phyloP scores from a whole-genome alignment of 2,888 invertebrate genomes.

The Tenthredo notha region DNA sequence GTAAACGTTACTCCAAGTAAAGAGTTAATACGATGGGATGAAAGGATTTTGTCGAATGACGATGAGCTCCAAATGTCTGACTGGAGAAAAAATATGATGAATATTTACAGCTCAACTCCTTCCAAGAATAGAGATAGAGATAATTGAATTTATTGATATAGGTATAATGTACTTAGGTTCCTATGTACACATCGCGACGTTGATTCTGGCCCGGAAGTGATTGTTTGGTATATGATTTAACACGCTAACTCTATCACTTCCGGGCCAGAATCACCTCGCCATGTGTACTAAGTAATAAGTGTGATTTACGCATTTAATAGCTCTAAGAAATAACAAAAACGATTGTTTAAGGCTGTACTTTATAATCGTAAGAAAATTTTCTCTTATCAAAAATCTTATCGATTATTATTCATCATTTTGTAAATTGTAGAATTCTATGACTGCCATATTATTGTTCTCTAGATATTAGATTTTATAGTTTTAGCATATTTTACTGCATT shows the following conservation, averaged over 20 bases:
- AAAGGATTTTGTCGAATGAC: constrained; percentile 63
- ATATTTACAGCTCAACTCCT: constrained; percentile 73
- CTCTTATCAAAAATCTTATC: not conserved
- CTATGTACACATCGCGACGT: too few relatives aligned
- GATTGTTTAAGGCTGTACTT: not conserved
- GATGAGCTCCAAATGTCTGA: constrained; percentile 67
- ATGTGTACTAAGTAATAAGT: not conserved
- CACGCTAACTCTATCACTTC: too few relatives aligned
- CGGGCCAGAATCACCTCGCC: too few relatives aligned
- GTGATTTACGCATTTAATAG: not conserved
- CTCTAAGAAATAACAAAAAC: not conserved
- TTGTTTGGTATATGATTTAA: too few relatives aligned
- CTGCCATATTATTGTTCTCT: constrained; percentile 32
- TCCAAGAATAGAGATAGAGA: constrained; percentile 67
- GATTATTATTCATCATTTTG: not conserved
- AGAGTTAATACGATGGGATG: constrained; percentile 64
- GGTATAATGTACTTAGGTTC: not conserved
- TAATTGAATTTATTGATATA: constrained; percentile 27
- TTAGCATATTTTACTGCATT: not conserved
- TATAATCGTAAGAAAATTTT: not conserved
- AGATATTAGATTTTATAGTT: not conserved
- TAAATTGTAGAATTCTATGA: constrained; percentile 17
- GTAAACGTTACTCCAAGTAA: constrained; percentile 63
- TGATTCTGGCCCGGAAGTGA: too few relatives aligned
- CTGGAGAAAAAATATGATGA: constrained; percentile 71